Evolutionary conservation across 2,113 vertebrate species (phyloP).

Genomic region (Microtus montanus): DNA sequence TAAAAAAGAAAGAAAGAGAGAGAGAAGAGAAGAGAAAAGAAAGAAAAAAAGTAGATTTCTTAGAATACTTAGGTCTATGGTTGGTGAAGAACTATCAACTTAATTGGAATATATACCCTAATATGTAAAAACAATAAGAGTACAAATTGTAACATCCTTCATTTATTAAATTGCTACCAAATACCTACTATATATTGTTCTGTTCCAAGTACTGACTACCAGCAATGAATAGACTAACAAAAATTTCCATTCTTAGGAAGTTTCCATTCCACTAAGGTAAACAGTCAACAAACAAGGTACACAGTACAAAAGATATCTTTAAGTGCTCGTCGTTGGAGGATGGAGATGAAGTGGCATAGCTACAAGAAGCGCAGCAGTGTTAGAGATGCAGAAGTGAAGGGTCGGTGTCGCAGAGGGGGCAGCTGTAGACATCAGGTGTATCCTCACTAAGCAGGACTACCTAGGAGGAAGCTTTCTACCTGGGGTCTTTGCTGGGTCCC

Average conservation of each 20-base stretch:
- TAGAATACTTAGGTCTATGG: conserved; percentile 7
- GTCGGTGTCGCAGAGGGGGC: neutral
- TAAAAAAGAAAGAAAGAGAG: too few species aligned
- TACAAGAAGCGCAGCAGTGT: neutral
- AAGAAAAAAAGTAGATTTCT: neutral
- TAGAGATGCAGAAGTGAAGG: neutral
- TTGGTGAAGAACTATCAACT: neutral
- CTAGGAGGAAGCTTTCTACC: neutral
- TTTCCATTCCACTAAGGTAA: neutral
- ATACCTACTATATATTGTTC: neutral
- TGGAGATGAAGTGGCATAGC: neutral
- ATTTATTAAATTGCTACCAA: neutral
- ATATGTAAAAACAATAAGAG: neutral
- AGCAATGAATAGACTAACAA: neutral
- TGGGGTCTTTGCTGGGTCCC: neutral
- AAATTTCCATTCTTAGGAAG: neutral
- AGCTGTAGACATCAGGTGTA: neutral
- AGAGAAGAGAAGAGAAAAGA: neutral
- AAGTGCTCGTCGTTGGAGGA: neutral
- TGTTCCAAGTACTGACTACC: neutral
- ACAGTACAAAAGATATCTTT: neutral
- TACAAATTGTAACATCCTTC: neutral
- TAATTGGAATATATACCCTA: neutral
- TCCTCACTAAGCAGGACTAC: neutral
- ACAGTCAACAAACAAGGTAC: neutral